phyloP scores from a whole-genome alignment of 2,113 vertebrate species.

The Tupaia tana region DNA sequence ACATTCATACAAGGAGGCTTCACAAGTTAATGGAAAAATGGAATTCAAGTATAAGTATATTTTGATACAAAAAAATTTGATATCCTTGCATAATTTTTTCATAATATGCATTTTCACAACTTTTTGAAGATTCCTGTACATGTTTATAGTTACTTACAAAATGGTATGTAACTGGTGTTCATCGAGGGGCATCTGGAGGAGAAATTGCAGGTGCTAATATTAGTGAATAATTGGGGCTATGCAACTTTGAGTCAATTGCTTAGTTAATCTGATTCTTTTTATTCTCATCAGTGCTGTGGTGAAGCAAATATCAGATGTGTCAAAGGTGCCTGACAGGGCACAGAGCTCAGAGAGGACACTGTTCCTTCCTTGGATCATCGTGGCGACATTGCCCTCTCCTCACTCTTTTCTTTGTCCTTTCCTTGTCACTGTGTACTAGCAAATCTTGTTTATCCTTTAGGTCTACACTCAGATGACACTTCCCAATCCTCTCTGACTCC shows the following conservation, averaged over 20 bases:
- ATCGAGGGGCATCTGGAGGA: not conserved
- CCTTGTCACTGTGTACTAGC: too few relatives aligned
- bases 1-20: too few relatives aligned
- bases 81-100: too few relatives aligned
- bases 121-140: too few relatives aligned
- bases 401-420: not conserved
- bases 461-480: not conserved
- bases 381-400: not conserved
- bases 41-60: too few relatives aligned
- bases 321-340: not conserved
- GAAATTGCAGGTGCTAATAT: not conserved
- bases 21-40: too few relatives aligned
- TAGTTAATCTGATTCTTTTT: not conserved
- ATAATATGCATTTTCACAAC: too few relatives aligned
- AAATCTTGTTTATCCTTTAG: too few relatives aligned
- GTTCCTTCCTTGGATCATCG: not conserved
- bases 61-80: too few relatives aligned
- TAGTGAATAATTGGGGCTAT: not conserved
- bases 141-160: not conserved
- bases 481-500: not conserved
- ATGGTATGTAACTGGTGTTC: not conserved
- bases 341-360: not conserved
- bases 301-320: not conserved
- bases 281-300: not conserved
- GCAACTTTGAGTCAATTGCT: not conserved